Conservation (phyloP, 2,888 invertebrate species). For the Papilio protenor region DNA sequence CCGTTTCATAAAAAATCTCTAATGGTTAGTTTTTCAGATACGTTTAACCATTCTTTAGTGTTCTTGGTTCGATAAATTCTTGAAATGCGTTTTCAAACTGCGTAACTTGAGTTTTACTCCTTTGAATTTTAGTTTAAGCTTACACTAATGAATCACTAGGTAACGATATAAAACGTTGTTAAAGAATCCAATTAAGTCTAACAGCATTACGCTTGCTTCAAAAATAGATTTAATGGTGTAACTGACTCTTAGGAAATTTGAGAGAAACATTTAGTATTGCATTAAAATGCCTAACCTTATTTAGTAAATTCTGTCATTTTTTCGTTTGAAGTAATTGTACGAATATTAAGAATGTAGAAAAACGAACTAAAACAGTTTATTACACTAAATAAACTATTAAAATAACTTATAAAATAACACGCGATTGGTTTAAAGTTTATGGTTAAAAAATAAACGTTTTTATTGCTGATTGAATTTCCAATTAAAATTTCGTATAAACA, state of each 20-base stretch:
- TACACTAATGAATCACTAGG: too few relatives aligned
- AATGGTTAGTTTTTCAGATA: too few relatives aligned
- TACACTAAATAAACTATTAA: too few relatives aligned
- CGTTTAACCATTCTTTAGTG: too few relatives aligned
- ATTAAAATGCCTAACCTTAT: neutral
- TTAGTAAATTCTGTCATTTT: neutral
- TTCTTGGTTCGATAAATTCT: too few relatives aligned
- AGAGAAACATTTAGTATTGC: neutral
- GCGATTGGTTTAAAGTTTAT: too few relatives aligned
- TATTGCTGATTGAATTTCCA: neutral
- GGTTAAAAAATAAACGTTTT: neutral
- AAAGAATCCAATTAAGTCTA: slow-evolving; percentile 14
- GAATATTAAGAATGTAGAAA: too few relatives aligned
- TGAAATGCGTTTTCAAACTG: too few relatives aligned
- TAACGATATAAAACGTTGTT: slow-evolving; percentile 8
- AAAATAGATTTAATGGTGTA: slow-evolving; percentile 11
- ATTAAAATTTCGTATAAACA: neutral
- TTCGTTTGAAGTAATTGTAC: neutral
- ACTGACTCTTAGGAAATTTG: neutral
- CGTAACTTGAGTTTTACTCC: too few relatives aligned
- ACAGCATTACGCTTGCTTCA: neutral
- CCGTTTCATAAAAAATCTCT: neutral
- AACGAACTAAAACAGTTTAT: too few relatives aligned
- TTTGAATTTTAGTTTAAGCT: too few relatives aligned
- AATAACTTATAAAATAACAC: too few relatives aligned